phyloP scores from a whole-genome alignment of 2,113 vertebrate genomes.

The Zosterops hypoxanthus region DNA sequence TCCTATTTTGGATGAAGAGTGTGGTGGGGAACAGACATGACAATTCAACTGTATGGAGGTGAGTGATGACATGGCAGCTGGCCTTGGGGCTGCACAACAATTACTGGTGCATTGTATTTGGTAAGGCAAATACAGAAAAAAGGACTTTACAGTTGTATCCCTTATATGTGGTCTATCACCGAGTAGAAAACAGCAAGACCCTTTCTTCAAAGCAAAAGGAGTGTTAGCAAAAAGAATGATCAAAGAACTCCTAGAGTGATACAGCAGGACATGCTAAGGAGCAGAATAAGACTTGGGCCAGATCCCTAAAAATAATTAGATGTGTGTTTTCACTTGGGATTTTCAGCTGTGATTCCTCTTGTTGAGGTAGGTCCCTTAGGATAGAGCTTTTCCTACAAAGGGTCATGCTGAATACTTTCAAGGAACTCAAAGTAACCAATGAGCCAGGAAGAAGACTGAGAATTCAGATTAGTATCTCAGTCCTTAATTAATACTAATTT shows the following conservation, averaged over 20 bases:
- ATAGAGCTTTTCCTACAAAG: background rate
- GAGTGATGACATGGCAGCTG: background rate
- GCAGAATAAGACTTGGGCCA: background rate
- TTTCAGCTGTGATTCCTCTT: background rate
- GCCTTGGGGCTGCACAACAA: background rate
- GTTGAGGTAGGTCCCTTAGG: background rate
- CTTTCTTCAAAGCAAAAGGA: background rate
- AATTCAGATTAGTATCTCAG: background rate
- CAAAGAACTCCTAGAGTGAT: conserved; percentile 5
- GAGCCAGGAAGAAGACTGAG: background rate
- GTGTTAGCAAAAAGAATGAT: background rate
- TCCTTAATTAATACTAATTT: background rate
- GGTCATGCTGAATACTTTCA: background rate
- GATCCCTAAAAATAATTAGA: background rate
- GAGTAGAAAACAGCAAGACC: background rate
- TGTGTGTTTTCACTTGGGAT: background rate
- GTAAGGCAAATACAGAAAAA: background rate
- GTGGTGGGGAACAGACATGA: background rate
- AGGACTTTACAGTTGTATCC: background rate
- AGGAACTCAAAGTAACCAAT: background rate
- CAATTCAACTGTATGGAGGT: background rate
- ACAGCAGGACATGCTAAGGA: background rate
- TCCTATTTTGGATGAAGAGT: background rate
- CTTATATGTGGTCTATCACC: background rate
- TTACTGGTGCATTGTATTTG: background rate